phyloP scores from a whole-genome alignment of 2,113 vertebrate genomes.

The Peromyscus californicus region DNA sequence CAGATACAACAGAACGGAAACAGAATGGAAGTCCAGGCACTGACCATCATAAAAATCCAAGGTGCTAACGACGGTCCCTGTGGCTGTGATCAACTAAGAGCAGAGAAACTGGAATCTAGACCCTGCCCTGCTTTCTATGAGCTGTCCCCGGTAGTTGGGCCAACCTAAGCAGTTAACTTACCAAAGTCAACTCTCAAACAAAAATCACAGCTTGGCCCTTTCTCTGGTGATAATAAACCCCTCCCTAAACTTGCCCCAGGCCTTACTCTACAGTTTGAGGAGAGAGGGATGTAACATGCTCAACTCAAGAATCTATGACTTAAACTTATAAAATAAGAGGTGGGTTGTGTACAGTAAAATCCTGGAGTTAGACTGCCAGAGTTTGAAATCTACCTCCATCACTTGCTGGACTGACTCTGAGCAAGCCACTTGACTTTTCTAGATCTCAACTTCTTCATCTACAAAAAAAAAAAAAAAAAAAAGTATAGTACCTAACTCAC shows the following conservation, averaged over 20 bases:
- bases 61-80: not conserved
- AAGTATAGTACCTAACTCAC: not conserved
- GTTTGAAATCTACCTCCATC: not conserved
- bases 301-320: not conserved
- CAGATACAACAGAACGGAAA: slow-evolving; percentile 23
- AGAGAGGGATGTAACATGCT: not conserved
- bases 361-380: not conserved
- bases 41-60: not conserved
- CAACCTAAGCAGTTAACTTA: not conserved
- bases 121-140: not conserved
- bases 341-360: not conserved
- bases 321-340: not conserved
- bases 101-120: accelerated
- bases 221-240: not conserved
- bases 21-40: not conserved
- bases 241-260: not conserved
- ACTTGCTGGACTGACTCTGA: not conserved
- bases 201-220: not conserved
- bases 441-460: not conserved
- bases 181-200: not conserved
- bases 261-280: not conserved
- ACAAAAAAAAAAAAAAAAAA: not conserved
- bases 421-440: not conserved
- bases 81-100: not conserved
- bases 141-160: not conserved